Conservation (phyloP, 2,797 vertebrate genomes). For the Neopelma chrysocephalum region DNA sequence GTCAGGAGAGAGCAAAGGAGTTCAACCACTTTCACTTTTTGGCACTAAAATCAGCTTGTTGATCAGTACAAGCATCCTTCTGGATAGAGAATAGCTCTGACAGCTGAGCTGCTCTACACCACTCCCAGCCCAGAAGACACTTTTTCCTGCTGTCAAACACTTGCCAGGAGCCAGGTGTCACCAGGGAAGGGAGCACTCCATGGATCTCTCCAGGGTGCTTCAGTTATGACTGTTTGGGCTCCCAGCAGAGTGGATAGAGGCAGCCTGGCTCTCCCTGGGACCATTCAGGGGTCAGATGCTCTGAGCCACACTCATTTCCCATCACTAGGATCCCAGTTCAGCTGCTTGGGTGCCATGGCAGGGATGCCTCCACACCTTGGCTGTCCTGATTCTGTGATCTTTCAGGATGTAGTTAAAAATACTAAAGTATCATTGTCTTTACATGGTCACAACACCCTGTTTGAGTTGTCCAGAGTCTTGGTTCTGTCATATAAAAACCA, state of each 20-base stretch:
- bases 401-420: neutral
- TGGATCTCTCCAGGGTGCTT: rapidly evolving
- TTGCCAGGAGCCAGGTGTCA: neutral
- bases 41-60: neutral
- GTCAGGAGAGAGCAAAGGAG: neutral
- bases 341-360: neutral
- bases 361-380: neutral
- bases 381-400: neutral
- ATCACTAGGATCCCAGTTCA: neutral
- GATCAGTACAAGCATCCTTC: neutral
- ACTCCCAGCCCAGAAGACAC: neutral
- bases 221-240: neutral
- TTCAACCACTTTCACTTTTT: neutral
- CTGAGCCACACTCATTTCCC: neutral
- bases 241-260: neutral
- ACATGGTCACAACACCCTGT: neutral
- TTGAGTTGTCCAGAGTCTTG: neutral
- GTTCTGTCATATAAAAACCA: neutral
- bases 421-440: neutral
- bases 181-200: neutral
- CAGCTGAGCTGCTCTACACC: neutral
- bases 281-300: neutral
- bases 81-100: neutral
- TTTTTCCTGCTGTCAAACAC: neutral
- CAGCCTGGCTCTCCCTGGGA: rapidly evolving